Conservation (phyloP, 2,113 vertebrate species). For the Eidolon helvum region DNA sequence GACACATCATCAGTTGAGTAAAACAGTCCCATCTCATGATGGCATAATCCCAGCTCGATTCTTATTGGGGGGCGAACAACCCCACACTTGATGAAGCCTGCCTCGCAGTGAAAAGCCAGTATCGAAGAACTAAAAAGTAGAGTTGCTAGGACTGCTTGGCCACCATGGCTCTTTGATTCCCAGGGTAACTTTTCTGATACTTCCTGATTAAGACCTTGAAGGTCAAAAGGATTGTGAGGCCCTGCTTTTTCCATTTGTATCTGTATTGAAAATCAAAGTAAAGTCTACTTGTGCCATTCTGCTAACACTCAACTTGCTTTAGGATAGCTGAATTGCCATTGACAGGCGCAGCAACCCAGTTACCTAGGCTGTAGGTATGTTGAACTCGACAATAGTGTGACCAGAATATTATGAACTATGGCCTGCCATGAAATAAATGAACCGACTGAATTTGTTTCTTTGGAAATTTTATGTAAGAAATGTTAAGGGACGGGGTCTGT, state of each 20-base stretch:
- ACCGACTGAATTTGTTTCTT: neutral
- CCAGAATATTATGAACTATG: neutral
- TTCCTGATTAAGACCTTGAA: neutral
- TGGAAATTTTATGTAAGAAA: neutral
- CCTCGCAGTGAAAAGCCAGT: neutral
- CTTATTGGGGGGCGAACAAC: neutral
- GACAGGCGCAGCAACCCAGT: fast-evolving
- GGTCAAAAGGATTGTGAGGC: neutral
- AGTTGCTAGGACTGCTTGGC: no score
- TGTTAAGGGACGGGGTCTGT: neutral
- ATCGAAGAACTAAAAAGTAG: neutral
- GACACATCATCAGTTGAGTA: neutral
- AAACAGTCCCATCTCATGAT: neutral
- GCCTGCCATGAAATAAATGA: neutral
- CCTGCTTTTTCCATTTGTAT: neutral
- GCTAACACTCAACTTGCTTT: neutral
- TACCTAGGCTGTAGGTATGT: fast-evolving
- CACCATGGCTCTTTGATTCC: neutral
- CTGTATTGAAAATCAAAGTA: neutral
- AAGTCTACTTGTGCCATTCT: neutral
- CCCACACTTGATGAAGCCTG: neutral
- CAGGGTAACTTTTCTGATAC: neutral
- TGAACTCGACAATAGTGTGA: neutral
- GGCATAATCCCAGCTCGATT: neutral
- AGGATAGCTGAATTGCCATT: neutral